Conservation (phyloP, 1,140 invertebrate genomes). For the Drosophila albomicans region DNA sequence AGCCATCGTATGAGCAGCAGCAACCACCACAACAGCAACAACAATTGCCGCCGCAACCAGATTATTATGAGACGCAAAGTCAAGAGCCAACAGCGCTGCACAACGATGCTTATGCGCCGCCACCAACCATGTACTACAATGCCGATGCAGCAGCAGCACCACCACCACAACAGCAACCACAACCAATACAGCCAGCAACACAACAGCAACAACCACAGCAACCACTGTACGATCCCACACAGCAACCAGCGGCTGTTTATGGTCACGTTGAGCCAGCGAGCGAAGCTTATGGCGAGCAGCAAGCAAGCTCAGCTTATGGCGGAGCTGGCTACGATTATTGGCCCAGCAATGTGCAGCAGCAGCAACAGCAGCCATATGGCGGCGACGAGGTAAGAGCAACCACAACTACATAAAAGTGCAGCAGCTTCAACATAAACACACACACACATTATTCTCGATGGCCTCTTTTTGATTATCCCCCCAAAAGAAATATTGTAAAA, state of each 20-base stretch:
- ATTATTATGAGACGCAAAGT: constrained; percentile 58
- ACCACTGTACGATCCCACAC: constrained; percentile 41
- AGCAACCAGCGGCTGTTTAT: constrained; percentile 33
- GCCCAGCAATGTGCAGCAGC: constrained; percentile 51
- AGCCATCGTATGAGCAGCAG: constrained; percentile 5
- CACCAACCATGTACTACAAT: constrained; percentile 66
- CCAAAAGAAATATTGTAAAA: background rate
- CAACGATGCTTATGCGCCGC: constrained; percentile 48
- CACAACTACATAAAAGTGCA: constrained; percentile 1
- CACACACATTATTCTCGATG: constrained; percentile 17
- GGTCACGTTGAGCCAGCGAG: constrained; percentile 38
- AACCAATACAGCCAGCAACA: constrained; percentile 42
- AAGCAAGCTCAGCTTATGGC: constrained; percentile 35
- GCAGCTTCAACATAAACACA: background rate
- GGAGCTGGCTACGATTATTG: constrained; percentile 64
- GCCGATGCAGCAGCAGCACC: constrained; percentile 36
- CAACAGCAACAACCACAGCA: constrained; percentile 47
- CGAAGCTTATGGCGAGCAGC: constrained; percentile 38
- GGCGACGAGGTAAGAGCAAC: constrained; percentile 66
- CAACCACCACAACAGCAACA: constrained; percentile 4
- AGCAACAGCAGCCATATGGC: constrained; percentile 66
- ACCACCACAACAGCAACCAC: constrained; percentile 22
- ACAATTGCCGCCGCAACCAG: constrained; percentile 20
- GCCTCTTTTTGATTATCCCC: constrained; percentile 20
- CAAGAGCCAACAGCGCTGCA: constrained; percentile 26